These are phyloP conservation scores for Platypus cylindrus DNA, from an alignment of 2,888 invertebrate genomes.

Conservation along the genomic window DNA sequence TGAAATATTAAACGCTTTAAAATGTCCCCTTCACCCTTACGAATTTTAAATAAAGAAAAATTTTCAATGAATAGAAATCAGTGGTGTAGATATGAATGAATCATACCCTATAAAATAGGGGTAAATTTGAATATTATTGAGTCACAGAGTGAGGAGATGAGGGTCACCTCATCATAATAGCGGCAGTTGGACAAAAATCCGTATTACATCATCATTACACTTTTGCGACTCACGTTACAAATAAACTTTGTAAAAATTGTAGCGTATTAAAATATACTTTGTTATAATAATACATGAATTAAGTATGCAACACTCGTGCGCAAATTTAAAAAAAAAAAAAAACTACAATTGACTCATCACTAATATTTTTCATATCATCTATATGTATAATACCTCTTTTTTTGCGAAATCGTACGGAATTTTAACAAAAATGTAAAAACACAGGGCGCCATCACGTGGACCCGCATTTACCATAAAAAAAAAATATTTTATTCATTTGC, in stretches of 20 bases:
- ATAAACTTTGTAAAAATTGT: too few species aligned
- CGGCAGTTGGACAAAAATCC: constrained; percentile 7
- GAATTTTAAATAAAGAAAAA: constrained; percentile 2
- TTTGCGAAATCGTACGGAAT: constrained; percentile 2
- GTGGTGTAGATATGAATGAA: constrained; percentile 10
- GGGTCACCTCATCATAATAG: constrained; percentile 9
- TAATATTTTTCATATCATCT: constrained; percentile 9
- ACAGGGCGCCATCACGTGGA: constrained; percentile 5
- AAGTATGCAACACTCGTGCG: too few species aligned
- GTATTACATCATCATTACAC: constrained; percentile 5
- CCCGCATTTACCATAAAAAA: constrained; percentile 3
- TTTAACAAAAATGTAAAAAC: constrained; percentile 4
- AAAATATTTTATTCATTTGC: constrained; percentile 8
- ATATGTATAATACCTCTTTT: too few species aligned
- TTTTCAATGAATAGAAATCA: constrained; percentile 8
- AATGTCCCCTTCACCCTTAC: constrained; percentile 1
- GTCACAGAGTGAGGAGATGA: constrained; percentile 10
- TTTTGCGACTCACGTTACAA: too few species aligned
- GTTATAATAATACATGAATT: too few species aligned
- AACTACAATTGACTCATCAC: constrained; percentile 10
- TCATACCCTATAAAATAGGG: constrained; percentile 13
- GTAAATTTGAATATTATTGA: constrained; percentile 13
- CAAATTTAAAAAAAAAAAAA: too few species aligned
- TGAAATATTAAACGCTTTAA: too few species aligned
- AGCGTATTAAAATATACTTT: too few species aligned